These are phyloP conservation scores for Drosophila tsacasi DNA, from an alignment of 1,140 invertebrate species.

Conservation along the genomic window DNA sequence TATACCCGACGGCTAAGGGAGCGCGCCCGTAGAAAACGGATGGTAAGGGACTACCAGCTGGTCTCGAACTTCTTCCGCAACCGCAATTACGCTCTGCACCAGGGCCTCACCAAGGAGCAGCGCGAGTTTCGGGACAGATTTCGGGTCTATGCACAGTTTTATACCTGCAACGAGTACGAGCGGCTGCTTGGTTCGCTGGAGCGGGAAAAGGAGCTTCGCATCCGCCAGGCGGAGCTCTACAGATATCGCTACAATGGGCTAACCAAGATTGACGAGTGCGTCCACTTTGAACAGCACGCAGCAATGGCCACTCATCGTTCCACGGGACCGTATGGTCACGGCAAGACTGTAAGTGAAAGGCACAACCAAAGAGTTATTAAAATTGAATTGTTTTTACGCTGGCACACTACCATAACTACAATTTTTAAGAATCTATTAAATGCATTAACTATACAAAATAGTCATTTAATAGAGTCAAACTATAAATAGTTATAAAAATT, in stretches of 20 bases:
- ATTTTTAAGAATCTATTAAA: not conserved
- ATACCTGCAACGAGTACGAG: conserved; percentile 93
- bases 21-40: conserved; percentile 93
- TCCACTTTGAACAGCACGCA: conserved; percentile 92
- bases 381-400: conserved; percentile 14
- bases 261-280: conserved; percentile 92
- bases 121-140: conserved; percentile 92
- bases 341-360: conserved; percentile 82
- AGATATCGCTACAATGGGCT: conserved; percentile 93
- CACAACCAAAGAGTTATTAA: conserved; percentile 5
- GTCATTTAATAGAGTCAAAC: not conserved
- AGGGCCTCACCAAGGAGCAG: conserved; percentile 84
- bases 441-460: not conserved
- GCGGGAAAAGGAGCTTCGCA: conserved; percentile 92
- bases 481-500: not conserved
- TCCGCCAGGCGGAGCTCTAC: conserved; percentile 92
- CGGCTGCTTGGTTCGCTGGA: conserved; percentile 91
- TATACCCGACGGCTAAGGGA: conserved; percentile 94
- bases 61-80: conserved; percentile 92
- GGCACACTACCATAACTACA: not conserved
- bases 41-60: conserved; percentile 94
- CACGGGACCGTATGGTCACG: conserved; percentile 82
- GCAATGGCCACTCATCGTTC: conserved; percentile 85
- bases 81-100: conserved; percentile 74
- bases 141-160: conserved; percentile 94